Percentiles rank a stretch among this genome's conserved stretches.
Evolutionary conservation across 2,797 vertebrate genomes (phyloP).

Genomic region (Hyperoplus immaculatus): DNA sequence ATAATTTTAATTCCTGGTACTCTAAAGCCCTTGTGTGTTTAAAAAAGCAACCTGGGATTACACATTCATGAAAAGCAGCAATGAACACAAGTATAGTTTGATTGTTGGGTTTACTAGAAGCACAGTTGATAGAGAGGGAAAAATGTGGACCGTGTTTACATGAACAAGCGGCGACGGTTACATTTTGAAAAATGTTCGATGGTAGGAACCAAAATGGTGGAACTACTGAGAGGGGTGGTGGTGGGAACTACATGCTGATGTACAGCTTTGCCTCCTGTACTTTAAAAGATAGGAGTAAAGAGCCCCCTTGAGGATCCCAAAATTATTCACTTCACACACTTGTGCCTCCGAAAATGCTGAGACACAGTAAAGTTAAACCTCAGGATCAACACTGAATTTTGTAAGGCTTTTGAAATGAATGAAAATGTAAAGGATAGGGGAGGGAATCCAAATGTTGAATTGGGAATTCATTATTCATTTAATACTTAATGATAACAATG

Average conservation of each 20-base stretch:
- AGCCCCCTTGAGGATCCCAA: conserved; percentile 80
- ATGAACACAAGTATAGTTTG: not conserved
- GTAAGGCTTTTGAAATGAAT: not conserved
- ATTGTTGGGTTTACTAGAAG: not conserved
- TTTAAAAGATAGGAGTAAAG: conserved; percentile 68
- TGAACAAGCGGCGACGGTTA: conserved; percentile 38
- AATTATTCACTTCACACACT: conserved; percentile 41
- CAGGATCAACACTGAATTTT: not conserved
- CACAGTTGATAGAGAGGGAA: not conserved
- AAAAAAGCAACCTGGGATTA: not conserved
- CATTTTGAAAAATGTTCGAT: conserved; percentile 52
- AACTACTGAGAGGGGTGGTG: conserved; percentile 46
- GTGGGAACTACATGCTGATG: conserved; percentile 43
- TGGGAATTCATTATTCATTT: not conserved
- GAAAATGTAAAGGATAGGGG: not conserved
- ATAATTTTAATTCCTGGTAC: not conserved
- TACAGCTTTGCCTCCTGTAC: conserved; percentile 42
- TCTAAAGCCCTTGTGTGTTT: not conserved
- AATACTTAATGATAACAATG: not conserved
- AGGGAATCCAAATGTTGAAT: not conserved
- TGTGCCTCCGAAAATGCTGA: conserved; percentile 1
- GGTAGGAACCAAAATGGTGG: conserved; percentile 85
- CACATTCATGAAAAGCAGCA: not conserved
- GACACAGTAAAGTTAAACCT: not conserved
- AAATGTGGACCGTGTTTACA: not conserved